Percentiles rank a stretch among this genome's conserved stretches.
These are phyloP conservation scores for Ctenicera cuprea DNA, from an alignment of 2,888 invertebrate species.

Conservation along the genomic window DNA sequence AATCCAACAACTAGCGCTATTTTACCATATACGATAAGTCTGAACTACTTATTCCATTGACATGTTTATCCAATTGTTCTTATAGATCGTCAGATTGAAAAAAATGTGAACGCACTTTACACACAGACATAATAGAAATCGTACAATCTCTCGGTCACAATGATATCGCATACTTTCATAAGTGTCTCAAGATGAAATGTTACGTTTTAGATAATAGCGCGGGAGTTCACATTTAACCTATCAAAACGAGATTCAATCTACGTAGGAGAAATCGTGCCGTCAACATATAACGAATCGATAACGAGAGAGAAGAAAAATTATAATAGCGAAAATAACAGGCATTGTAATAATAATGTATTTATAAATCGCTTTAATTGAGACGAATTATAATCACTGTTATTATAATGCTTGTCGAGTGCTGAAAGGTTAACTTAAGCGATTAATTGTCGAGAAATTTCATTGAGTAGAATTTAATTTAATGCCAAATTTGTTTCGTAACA, in stretches of 20 bases:
- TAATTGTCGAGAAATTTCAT: conserved; percentile 6
- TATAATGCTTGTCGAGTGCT: conserved; percentile 4
- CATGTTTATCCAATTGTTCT: not conserved
- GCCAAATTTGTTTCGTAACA: conserved; percentile 20
- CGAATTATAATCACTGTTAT: conserved; percentile 10
- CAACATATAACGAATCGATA: not conserved
- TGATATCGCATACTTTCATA: conserved; percentile 12
- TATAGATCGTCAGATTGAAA: not conserved
- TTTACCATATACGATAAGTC: too few species aligned
- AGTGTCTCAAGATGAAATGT: conserved; percentile 11
- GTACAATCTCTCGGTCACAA: conserved; percentile 16
- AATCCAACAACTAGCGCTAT: too few species aligned
- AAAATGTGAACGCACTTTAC: conserved; percentile 8
- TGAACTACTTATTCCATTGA: not conserved
- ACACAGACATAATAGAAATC: conserved; percentile 23
- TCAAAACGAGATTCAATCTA: conserved; percentile 5
- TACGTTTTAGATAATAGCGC: conserved; percentile 14
- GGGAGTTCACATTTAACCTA: conserved; percentile 10
- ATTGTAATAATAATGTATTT: conserved; percentile 9
- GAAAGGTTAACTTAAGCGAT: not conserved
- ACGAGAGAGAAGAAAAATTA: not conserved
- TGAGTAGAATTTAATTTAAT: conserved; percentile 18
- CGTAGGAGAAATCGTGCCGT: not conserved
- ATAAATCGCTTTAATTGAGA: conserved; percentile 16
- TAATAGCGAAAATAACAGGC: conserved; percentile 15